Evolutionary conservation across 2,888 invertebrate species (phyloP).

Genomic region (Noctua janthe): DNA sequence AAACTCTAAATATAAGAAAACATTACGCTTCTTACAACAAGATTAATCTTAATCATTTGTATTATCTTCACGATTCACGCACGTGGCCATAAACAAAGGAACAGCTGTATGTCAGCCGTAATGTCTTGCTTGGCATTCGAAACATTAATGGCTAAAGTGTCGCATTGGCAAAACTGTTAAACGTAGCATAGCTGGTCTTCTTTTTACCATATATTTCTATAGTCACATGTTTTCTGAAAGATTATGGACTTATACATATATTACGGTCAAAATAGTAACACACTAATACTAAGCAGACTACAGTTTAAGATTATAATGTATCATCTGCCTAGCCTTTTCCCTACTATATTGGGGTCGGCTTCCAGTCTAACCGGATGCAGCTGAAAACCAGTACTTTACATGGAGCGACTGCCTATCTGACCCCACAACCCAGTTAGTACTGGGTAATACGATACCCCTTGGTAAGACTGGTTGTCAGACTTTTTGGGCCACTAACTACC

Average conservation of each 20-base stretch:
- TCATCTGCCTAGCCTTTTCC: too few relatives aligned
- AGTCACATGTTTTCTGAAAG: background rate
- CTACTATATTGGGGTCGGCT: too few relatives aligned
- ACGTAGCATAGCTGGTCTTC: background rate
- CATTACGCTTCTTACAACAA: background rate
- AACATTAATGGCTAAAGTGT: slow-evolving; percentile 22
- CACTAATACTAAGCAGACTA: background rate
- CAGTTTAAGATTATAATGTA: background rate
- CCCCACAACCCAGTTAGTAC: too few relatives aligned
- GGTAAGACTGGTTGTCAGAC: too few relatives aligned
- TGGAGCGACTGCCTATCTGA: too few relatives aligned
- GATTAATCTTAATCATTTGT: slow-evolving; percentile 24
- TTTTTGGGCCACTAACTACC: too few relatives aligned
- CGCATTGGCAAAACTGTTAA: background rate
- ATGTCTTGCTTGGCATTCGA: slow-evolving; percentile 39
- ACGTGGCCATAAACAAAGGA: slow-evolving; percentile 50
- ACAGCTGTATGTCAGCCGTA: slow-evolving; percentile 19
- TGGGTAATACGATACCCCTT: too few relatives aligned
- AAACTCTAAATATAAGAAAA: background rate
- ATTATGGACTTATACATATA: background rate
- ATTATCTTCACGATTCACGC: slow-evolving; percentile 36
- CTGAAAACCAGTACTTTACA: too few relatives aligned
- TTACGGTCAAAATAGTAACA: background rate
- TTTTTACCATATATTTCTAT: background rate
- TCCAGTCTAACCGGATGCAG: too few relatives aligned